These are phyloP conservation scores for Vanessa tameamea DNA, from an alignment of 1,140 invertebrate species.

Conservation along the genomic window DNA sequence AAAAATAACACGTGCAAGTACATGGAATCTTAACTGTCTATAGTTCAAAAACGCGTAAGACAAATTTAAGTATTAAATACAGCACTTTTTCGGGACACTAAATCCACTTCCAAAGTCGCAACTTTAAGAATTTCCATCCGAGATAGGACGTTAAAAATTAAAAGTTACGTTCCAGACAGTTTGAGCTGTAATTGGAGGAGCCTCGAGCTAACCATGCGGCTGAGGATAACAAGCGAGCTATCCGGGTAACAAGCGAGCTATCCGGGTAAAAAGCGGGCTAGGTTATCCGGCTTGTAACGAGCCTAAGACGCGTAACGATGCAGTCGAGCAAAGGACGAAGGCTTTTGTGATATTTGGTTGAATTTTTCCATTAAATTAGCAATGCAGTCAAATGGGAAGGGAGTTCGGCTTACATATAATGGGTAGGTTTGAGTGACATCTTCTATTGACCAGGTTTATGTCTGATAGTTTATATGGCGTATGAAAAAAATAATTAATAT, in stretches of 20 bases:
- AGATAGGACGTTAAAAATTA: conserved; percentile 35
- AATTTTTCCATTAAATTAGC: conserved; percentile 20
- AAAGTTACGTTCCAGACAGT: conserved; percentile 39
- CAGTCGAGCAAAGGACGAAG: conserved; percentile 49
- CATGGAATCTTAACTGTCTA: too few relatives aligned
- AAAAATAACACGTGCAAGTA: too few relatives aligned
- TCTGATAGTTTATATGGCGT: too few relatives aligned
- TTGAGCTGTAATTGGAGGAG: conserved; percentile 44
- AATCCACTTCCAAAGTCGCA: not conserved
- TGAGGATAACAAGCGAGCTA: conserved; percentile 67
- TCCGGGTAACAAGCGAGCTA: conserved; percentile 51
- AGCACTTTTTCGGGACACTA: not conserved
- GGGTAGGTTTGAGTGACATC: not conserved
- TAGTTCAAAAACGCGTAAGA: not conserved
- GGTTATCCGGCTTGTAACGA: conserved; percentile 51
- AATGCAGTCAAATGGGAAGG: not conserved
- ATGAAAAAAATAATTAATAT: too few relatives aligned
- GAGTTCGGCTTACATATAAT: not conserved
- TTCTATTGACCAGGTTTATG: too few relatives aligned
- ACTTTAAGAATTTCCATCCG: conserved; percentile 11
- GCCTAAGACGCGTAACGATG: conserved; percentile 62
- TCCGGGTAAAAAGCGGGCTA: conserved; percentile 48
- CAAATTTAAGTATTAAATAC: not conserved
- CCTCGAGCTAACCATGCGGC: conserved; percentile 67
- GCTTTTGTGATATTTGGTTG: conserved; percentile 39